These are phyloP conservation scores for Dromococcyx pavoninus DNA, from an alignment of 2,797 vertebrate species.

Conservation along the genomic window DNA sequence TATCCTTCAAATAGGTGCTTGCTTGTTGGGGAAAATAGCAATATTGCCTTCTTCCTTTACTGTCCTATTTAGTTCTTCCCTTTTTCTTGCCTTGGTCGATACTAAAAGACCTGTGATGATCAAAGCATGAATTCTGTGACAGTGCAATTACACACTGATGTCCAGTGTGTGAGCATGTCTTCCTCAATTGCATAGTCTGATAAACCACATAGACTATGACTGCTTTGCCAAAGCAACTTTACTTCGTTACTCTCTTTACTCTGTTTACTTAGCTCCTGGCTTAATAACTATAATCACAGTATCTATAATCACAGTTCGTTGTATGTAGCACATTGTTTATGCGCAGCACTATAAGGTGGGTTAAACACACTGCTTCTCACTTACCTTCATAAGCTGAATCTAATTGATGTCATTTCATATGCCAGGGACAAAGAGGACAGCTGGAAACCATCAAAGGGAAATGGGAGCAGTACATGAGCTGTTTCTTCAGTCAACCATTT, in stretches of 20 bases:
- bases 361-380: not conserved
- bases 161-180: not conserved
- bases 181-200: not conserved
- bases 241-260: not conserved
- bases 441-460: constrained; percentile 53
- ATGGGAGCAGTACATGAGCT: constrained; percentile 8
- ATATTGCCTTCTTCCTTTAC: not conserved
- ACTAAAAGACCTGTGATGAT: not conserved
- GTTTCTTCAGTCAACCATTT: constrained; percentile 44
- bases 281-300: not conserved
- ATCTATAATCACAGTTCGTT: not conserved
- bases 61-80: not conserved
- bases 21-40: not conserved
- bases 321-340: not conserved
- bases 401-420: not conserved
- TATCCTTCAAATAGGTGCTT: not conserved
- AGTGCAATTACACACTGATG: not conserved
- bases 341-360: constrained; percentile 3
- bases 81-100: not conserved
- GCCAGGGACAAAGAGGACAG: constrained; percentile 34
- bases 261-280: not conserved
- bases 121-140: not conserved
- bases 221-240: not conserved
- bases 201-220: not conserved
- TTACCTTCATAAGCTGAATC: constrained; percentile 36